Evolutionary conservation across 2,113 vertebrate genomes (phyloP).

Genomic region (Ellobius talpinus): DNA sequence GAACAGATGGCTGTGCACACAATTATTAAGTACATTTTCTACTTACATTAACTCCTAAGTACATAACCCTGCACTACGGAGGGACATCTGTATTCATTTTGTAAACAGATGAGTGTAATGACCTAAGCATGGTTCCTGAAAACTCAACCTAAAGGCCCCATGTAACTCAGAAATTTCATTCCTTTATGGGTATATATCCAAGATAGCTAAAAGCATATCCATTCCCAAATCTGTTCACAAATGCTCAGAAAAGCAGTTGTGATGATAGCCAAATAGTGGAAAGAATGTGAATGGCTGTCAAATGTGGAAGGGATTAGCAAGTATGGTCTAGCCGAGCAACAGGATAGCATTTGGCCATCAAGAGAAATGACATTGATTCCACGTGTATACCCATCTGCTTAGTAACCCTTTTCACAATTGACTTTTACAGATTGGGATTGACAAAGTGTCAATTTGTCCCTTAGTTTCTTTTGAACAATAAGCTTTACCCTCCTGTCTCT

Average conservation of each 20-base stretch:
- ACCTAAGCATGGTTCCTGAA: background rate
- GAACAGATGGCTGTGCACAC: background rate
- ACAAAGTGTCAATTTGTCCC: constrained; percentile 28
- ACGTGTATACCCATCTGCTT: background rate
- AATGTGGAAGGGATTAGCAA: background rate
- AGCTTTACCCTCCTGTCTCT: background rate
- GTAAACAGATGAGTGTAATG: constrained; percentile 3
- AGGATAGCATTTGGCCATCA: background rate
- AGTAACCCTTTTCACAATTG: background rate
- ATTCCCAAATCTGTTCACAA: background rate
- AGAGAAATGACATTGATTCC: background rate
- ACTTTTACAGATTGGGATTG: background rate
- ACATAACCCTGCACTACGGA: background rate
- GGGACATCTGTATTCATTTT: constrained; percentile 7
- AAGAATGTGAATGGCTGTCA: background rate
- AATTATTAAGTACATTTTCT: background rate
- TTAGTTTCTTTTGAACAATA: background rate
- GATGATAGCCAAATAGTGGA: background rate
- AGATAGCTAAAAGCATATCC: background rate
- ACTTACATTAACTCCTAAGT: background rate
- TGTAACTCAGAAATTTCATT: background rate
- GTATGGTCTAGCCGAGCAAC: background rate
- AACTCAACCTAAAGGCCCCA: background rate
- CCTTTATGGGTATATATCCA: background rate
- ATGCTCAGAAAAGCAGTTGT: background rate